Base-by-base conservation (phyloP, 2,113 vertebrate species). In the Hippocampus mohnikei region DNA sequence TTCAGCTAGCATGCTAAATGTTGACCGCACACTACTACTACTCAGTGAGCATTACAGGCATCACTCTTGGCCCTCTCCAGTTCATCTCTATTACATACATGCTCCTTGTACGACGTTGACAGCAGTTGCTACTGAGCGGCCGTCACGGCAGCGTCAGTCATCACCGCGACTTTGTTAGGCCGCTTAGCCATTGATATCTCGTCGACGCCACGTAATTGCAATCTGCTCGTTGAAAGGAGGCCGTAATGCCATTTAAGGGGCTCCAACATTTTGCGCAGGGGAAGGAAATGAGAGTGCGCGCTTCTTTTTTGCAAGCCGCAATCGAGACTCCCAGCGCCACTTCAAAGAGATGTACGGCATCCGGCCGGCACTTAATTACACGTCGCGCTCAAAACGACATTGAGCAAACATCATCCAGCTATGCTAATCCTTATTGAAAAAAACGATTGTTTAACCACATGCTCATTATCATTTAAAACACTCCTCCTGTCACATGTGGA, bases 401-500 rank as follows among this genome's bases (percentile, higher is more conserved):
- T 33, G 27, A 33, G 15, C 58, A 60, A 33, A 60, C 27, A 12
- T 37, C 58, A 60, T 20, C 27, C 27, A 60, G 15, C 7, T 37
- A 18, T 16, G 27, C 8, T 13, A 60, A 60, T 33, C 58, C 16
- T 60, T 33, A 20, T 37, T 60, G 6, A 60, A 60, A 60, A 60
- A 60, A 7, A 16, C 27, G 27, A 27, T 60, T 60, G 58, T 60
- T 60, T 60, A 60, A 60, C 27, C 58, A 5, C 25, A 15, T 27
- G 23, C 55, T 58, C 55, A 33, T 60, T 33, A 60, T 18, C 27
- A 3, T 33, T 60, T 60, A 18, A 60, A 60, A 33, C 7, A 23
- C 27, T 60, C 27, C 58, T 18, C 52, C 52, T 55, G 52, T 55
- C 21, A 55, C 52, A 55, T 55, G 58, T 60, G 58, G 58, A 60